Evolutionary conservation across 2,797 vertebrate species (phyloP).

Genomic region (Cheirogaleus major): DNA sequence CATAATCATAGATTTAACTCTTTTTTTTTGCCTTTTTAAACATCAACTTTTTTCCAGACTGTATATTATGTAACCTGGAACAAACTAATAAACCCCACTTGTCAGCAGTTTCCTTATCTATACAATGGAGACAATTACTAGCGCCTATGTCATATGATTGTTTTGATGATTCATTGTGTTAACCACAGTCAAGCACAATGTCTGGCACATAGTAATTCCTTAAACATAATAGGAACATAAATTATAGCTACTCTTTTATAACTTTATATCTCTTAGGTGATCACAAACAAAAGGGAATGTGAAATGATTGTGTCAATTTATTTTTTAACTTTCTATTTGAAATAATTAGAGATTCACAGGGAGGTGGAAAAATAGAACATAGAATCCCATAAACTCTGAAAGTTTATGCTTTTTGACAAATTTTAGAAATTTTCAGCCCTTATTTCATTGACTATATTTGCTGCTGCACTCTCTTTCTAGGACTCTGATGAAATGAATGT

Average conservation of each 20-base stretch:
- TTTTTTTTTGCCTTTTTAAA: neutral
- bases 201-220: neutral
- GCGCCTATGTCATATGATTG: neutral
- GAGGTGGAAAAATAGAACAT: neutral
- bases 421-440: neutral
- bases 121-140: neutral
- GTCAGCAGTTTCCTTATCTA: neutral
- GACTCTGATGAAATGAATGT: neutral
- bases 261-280: neutral
- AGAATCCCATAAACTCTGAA: neutral
- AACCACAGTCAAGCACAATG: neutral
- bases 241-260: constrained; percentile 1
- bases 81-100: neutral
- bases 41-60: neutral
- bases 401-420: neutral
- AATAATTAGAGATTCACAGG: neutral
- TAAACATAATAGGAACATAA: neutral
- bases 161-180: neutral
- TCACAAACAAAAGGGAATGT: neutral
- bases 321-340: neutral
- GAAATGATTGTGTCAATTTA: neutral
- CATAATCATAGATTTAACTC: neutral
- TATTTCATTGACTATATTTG: constrained; percentile 27
- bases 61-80: neutral
- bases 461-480: neutral